Base-by-base conservation (phyloP, 35 echinoderm and acorn worm species). In the Stichopus chloronotus region DNA sequence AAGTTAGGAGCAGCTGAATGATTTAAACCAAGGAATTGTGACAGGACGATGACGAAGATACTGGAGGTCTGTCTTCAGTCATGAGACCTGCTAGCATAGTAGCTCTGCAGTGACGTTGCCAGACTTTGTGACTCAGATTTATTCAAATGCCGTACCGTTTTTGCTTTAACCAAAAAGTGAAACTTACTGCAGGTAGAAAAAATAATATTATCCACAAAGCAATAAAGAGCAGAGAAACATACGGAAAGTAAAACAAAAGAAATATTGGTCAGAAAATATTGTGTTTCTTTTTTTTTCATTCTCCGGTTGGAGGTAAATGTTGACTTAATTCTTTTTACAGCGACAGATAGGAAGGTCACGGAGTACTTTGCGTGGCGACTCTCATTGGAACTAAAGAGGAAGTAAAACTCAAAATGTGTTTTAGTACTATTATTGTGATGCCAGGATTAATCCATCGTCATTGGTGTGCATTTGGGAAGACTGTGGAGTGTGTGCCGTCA, bases 1-100 rank as follows among this genome's bases (percentile, higher is more conserved):
- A 85, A 85, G 23, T 58, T 55, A 17, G 57, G 58, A 85, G 14
- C 82, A 85, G 82, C 82, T 85, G 82, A 85, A 85, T 58, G 57
- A 85, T 58, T 85, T 20, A 58, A 58, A 58, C 8, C 55, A 21
- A 58, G 82, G 55, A 85, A 58, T 22, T 85, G 82, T 85, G 82
- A 85, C 82, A 85, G 69, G 69, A 74, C 11, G 61, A 65, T 11
- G 61, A 65, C 5, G 19, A 65, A 23, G 80, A 55, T 78, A 78
- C 76, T 78, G 9, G 65, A 79, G 80, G 80, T n/a, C 14, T 43
- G 25, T 78, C 52, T 78, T 19, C 76, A 25, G 30, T 43, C 30
- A 43, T 43, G 30, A 43, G 30, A 43, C 30, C 30, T 43, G 30
- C 30, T 43, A 43, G 30, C 30, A 43, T 43, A 43, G 30, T 43